Evolutionary conservation across 1,140 invertebrate genomes (phyloP), one percentile per base, ranked within the genome.

Genomic region (Triops longicaudatus): DNA sequence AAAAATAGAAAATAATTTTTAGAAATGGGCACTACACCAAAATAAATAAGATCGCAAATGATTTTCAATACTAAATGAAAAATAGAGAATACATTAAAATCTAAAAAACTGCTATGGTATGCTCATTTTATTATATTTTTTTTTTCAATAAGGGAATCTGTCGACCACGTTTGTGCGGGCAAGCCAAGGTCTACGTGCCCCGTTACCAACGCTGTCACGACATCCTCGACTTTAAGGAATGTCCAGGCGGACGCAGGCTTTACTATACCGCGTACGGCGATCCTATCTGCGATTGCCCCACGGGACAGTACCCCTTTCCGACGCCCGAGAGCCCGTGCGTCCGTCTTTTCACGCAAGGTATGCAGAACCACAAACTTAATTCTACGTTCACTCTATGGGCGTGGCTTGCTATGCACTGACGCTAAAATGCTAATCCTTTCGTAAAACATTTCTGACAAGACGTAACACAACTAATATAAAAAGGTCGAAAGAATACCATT

Each of bases 201-300:
- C 76, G 76, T 5, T 72, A 77, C 26, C 37, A 73, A 28, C 76
- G 73, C 42, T 77, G 76, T 77, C 76, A 77, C 72, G 76, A 77
- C 27, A 41, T 77, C 11, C 17, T 73, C 12, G 76, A 77, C 72
- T 42, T 42, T 5, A 27, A 12, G 37, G 72, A 77, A 43, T 77
- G 76, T n/a, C 31, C 37, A 22, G 76, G 76, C 42, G 76, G 76
- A 11, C 72, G 76, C 17, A 72, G 76, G 3, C 76, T 77, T 73
- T 77, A 73, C 41, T 77, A 77, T 26, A 73, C 72, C 11, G 72
- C 76, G 31, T 77, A 41, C 72, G 76, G 76, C 27, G 76, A 77
- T 43, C 76, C 76, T 7, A 44, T 77, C 10, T 77, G 76, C 37
- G 76, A 77, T 27, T 77, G 76, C 14, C 76, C 76, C 9, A 73